A percentile compares a stretch with the other conserved stretches of the same genome.
phyloP scores from a whole-genome alignment of 2,888 invertebrate species.

The Vannuccia rotundouncinata region DNA sequence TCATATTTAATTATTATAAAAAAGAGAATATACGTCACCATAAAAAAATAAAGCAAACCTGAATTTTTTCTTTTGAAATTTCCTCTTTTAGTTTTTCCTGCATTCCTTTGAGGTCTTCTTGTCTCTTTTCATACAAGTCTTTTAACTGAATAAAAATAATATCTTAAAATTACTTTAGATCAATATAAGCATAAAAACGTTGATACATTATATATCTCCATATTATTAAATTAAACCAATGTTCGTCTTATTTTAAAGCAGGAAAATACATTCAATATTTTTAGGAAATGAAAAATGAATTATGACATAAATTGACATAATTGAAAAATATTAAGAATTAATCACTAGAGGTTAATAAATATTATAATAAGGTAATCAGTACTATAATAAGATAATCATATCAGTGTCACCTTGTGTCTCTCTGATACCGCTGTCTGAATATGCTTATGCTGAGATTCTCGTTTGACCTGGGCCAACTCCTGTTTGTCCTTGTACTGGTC shows the following conservation, averaged over 20 bases:
- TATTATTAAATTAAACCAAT: neutral
- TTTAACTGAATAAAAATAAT: too few species aligned
- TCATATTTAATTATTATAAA: neutral
- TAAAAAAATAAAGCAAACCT: neutral
- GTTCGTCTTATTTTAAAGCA: too few species aligned
- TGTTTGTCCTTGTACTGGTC: slow-evolving; percentile 80
- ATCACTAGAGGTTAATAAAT: too few species aligned
- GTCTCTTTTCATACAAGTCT: slow-evolving; percentile 5
- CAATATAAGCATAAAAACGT: too few species aligned
- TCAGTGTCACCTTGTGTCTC: slow-evolving; percentile 21
- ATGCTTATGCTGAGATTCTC: slow-evolving; percentile 28
- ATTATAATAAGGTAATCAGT: too few species aligned
- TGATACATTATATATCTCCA: neutral
- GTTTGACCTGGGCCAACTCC: slow-evolving; percentile 61
- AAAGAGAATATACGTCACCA: too few species aligned
- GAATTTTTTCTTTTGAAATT: neutral
- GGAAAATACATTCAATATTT: too few species aligned
- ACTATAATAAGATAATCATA: too few species aligned
- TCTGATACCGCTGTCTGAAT: slow-evolving; percentile 8
- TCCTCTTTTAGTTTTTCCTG: neutral
- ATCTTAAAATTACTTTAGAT: too few species aligned
- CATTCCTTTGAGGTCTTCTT: neutral
- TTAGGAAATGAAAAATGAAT: too few species aligned
- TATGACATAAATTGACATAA: too few species aligned
- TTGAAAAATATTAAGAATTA: too few species aligned